Evolutionary conservation across 2,797 vertebrate species (phyloP), one percentile per base, ranked within the genome.

Genomic region (Aselliscus stoliczkanus): DNA sequence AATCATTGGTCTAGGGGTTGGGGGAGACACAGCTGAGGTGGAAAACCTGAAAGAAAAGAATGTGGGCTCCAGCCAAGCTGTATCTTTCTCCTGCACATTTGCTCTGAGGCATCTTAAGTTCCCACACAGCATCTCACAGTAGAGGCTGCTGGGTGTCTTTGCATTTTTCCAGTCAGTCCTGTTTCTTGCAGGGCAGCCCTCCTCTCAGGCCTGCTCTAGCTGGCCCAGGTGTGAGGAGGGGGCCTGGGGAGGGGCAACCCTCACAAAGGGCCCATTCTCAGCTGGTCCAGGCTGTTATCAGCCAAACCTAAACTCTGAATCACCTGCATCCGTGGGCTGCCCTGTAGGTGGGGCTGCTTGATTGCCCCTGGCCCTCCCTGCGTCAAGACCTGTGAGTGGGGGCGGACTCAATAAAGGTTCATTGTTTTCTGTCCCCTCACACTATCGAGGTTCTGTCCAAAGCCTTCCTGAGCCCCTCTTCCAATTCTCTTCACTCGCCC

Each of bases 201-300:
- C 80, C 50, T 50, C 60, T 29, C 1, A 37, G 89, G 86, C 93
- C 90, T 87, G 95, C 84, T 83, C 44, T 47, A 52, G 92, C 96
- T 7, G 0, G 62, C 81, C 73, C 82, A 29, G 37, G 81, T 62
- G 47, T 80, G 96, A 95, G 84, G 97, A 97, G 95, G 95, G 90
- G 93, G 44, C 56, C 92, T 94, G 95, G 97, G 96, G 92, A 96
- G 93, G 97, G 93, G 94, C 2, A 97, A 90, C 98, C 97, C 93
- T 92, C 96, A 99, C 98, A 99, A 98, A 98, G 98, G 96, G 93
- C 96, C 97, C 95, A 98, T 98, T 99, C 98, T 99, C 98, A 97
- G 90, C 97, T 95, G 96, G 97, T 92, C 64, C 56, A 95, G 93
- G 96, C 97, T 97, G 97, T 97, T 98, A 98, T 98, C 98, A 98